Percentiles rank a stretch among this genome's conserved stretches.
Evolutionary conservation across 2,888 invertebrate genomes (phyloP).

Genomic region (Pyrochroa serraticornis): DNA sequence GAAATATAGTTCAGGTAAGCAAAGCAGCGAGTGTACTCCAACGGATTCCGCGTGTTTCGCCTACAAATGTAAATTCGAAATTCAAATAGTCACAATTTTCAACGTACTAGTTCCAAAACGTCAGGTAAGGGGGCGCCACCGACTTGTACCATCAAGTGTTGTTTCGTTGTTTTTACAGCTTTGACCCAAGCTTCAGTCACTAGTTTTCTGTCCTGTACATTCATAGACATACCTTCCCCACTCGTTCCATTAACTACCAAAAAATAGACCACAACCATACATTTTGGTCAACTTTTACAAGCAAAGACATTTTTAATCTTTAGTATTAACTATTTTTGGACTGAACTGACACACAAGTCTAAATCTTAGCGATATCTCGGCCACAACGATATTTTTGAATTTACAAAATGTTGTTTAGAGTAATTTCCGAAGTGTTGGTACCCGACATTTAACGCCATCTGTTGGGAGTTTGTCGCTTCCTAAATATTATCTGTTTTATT

Average conservation of each 20-base stretch:
- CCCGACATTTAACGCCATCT: background rate
- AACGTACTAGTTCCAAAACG: constrained; percentile 67
- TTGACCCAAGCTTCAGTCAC: constrained; percentile 70
- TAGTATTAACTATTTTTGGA: background rate
- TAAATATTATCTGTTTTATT: background rate
- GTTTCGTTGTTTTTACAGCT: constrained; percentile 61
- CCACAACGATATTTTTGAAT: too few species aligned
- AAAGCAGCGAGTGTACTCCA: constrained; percentile 72
- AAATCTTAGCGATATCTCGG: too few species aligned
- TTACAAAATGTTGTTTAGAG: too few species aligned
- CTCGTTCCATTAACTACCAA: constrained; percentile 77
- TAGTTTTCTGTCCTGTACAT: constrained; percentile 69
- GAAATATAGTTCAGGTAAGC: constrained; percentile 78
- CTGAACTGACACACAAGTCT: too few species aligned
- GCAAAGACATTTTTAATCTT: background rate
- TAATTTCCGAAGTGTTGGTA: too few species aligned
- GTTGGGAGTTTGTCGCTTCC: background rate
- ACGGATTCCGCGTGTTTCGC: constrained; percentile 71
- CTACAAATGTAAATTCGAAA: constrained; percentile 54
- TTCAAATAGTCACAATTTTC: constrained; percentile 21
- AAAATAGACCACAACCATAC: too few species aligned
- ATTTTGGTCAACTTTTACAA: too few species aligned
- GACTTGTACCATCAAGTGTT: constrained; percentile 74
- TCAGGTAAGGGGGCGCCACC: constrained; percentile 73
- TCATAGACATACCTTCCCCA: constrained; percentile 76